These are phyloP conservation scores for Chionoecetes opilio DNA, from an alignment of 1,140 invertebrate species.

Conservation along the genomic window DNA sequence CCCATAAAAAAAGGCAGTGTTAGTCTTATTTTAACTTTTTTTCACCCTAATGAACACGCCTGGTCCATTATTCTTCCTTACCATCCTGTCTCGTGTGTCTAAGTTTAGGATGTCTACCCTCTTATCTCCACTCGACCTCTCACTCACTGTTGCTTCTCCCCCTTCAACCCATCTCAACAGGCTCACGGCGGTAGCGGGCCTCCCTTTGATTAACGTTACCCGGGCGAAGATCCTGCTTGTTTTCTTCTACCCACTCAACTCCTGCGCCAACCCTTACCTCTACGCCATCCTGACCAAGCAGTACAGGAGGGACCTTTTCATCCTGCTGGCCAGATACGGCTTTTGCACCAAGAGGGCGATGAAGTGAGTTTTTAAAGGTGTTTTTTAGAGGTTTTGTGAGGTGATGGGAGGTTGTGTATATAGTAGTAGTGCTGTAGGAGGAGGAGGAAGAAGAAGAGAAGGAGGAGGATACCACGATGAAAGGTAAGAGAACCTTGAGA, in stretches of 20 bases:
- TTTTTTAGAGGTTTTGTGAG: neutral
- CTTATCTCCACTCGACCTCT: constrained; percentile 5
- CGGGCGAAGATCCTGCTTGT: constrained; percentile 94
- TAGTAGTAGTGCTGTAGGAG: neutral
- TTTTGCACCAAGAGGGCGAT: constrained; percentile 84
- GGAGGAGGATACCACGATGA: neutral
- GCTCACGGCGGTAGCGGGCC: constrained; percentile 90
- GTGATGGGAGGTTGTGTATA: neutral
- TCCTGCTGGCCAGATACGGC: constrained; percentile 88
- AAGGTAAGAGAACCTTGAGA: neutral
- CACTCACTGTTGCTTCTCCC: neutral
- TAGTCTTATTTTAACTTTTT: neutral
- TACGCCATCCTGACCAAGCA: constrained; percentile 95
- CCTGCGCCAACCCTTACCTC: constrained; percentile 95
- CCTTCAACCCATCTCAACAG: constrained; percentile 41
- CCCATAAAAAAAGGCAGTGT: too few species aligned
- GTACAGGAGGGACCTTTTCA: constrained; percentile 91
- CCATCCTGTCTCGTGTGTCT: neutral
- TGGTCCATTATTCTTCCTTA: neutral
- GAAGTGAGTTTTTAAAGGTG: constrained; percentile 57
- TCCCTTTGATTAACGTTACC: constrained; percentile 92
- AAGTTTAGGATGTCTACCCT: neutral
- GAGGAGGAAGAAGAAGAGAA: neutral
- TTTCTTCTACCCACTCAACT: constrained; percentile 96
- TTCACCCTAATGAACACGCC: neutral